Evolutionary conservation across 2,888 invertebrate genomes (phyloP), one percentile per base, ranked within the genome.

Genomic region (Scaptomyza flava): DNA sequence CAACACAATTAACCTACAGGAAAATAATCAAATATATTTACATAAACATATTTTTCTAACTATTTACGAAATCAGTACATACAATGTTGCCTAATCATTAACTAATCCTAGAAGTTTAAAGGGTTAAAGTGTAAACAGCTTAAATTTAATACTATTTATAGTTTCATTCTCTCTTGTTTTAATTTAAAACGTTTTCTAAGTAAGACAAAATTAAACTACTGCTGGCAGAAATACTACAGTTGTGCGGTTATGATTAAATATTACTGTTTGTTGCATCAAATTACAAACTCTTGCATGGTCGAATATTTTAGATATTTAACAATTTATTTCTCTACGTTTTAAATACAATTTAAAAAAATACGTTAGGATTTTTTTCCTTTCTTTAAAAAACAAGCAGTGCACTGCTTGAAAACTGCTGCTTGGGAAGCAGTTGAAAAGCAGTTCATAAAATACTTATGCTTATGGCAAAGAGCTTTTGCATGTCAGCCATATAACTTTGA

Each of bases 331-430:
- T 23, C 1, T 23, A 7, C n/a, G 14, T 36, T 27, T 17, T 23
- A 7, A 20, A 4, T 1, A 17, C 2, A 9, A n/a, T 20, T 58
- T 69, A 23, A 23, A 23, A 63, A 68, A 27, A 42, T 14, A 14
- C 45, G 23, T 41, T 34, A 41, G 12, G 2, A 1, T 17, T 17
- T 17, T 17, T 17, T 17, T 17, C 17, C 1, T 17, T 17, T 17
- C 17, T 17, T 17, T 17, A 17, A 17, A 17, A 17, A 17, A 17
- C 17, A 17, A 17, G 2, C 0, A 12, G 1, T 14, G 3, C 2
- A 51, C 38, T 27, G 61, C 53, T 38, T 42, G 0, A 1, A 1
- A 6, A 62, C 72, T 61, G 72, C 61, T 69, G 68, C 68, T 62
- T 7, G 7, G 1, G 17, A 17, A 17, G 17, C 17, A 17, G 17